phyloP scores from a whole-genome alignment of 2,113 vertebrate species.

The Poecilia latipinna region DNA sequence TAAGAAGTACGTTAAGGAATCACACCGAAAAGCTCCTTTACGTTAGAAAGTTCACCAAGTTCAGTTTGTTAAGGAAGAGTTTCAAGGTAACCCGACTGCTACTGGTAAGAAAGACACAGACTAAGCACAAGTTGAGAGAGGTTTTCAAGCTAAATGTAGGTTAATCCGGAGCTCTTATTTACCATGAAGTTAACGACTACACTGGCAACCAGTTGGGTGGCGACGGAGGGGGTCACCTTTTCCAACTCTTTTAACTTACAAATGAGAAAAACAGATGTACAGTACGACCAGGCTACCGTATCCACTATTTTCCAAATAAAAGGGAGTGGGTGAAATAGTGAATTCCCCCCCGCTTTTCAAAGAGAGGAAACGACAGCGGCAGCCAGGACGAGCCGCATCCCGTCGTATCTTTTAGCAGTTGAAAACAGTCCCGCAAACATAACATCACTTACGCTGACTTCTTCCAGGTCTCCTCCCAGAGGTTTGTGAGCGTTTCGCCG shows the following conservation, averaged over 20 bases:
- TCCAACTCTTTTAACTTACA: conserved; percentile 31
- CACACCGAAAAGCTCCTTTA: not conserved
- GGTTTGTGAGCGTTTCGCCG: conserved; percentile 36
- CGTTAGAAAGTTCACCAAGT: conserved; percentile 4
- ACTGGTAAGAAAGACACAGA: not conserved
- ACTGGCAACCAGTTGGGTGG: conserved; percentile 37
- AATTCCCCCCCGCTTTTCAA: not conserved
- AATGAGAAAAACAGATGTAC: conserved; percentile 7
- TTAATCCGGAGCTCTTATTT: conserved; percentile 40
- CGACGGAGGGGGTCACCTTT: conserved; percentile 16
- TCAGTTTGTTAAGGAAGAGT: not conserved
- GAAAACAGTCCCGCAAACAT: conserved; percentile 35
- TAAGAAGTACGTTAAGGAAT: not conserved
- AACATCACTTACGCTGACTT: conserved; percentile 62
- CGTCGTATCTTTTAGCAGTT: conserved; percentile 38
- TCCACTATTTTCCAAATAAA: not conserved
- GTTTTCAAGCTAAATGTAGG: conserved; percentile 30
- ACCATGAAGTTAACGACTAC: conserved; percentile 3
- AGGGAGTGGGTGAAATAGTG: not conserved
- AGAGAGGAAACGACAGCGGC: conserved; percentile 26
- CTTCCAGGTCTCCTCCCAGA: conserved; percentile 30
- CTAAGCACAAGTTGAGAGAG: conserved; percentile 1
- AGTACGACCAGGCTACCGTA: not conserved
- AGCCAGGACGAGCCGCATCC: conserved; percentile 44
- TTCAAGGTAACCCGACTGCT: conserved; percentile 15